Base-by-base conservation (phyloP, 1,140 invertebrate species). In the Doryteuthis pealeii region DNA sequence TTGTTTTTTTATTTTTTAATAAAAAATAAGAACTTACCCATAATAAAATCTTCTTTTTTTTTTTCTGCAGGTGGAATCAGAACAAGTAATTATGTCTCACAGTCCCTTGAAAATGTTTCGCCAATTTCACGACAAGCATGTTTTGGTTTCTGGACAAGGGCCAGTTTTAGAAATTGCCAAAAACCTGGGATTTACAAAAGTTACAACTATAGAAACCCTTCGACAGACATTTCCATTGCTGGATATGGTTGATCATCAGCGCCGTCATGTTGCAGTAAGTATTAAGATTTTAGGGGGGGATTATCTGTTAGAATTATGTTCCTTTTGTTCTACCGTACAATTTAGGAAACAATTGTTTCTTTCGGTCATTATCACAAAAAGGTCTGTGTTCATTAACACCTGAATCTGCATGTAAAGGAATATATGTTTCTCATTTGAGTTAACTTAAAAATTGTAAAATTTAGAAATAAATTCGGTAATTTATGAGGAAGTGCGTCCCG, bases 81-180 rank as follows among this genome's bases (percentile, higher is more conserved):
- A 92, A 3, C 92, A 93, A 83, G 92, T 93, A 3, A 88, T 93
- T 0, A 91, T 93, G 90, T 91, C 92, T 2, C 92, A 93, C 82
- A 91, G 92, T 74, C 93, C 93, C 0, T 83, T 93, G 14, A 88
- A 88, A 83, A 90, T 92, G 86, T 92, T 93, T 75, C 83, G 80
- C 14, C 85, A 91, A 73, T 92, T 91, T 83, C 91, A 93, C 77
- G 84, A 92, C 76, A 92, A 92, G 79, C 90, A 90, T 78, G 89
- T 92, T 10, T 83, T 93, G 0, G 90, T 93, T 68, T 91, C 91
- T 28, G 93, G 93, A n/a, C 88, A 89, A 73, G 87, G 86, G 43
- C 80, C 83, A 14, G 86, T 92, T 6, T 84, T 83, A 71, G 90
- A 92, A 77, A 93, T 94, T 76, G 92, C 92, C 14, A 86, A 87